Percentiles rank a stretch among this genome's conserved stretches.
phyloP scores from a whole-genome alignment of 2,797 vertebrate species.

The Setipinna tenuifilis region DNA sequence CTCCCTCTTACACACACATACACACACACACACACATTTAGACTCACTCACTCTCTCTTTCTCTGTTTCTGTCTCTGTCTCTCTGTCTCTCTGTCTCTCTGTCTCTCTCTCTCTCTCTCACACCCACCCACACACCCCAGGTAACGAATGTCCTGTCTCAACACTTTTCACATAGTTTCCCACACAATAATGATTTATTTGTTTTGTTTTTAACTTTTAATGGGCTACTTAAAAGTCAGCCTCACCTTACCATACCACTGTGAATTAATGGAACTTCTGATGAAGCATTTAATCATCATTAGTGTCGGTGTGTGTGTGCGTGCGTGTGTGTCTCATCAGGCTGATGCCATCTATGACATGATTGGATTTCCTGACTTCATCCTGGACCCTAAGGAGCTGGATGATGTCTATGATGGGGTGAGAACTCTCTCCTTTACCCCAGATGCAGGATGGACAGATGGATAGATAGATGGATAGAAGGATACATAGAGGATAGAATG shows the following conservation, averaged over 20 bases:
- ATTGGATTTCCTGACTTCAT: constrained; percentile 98
- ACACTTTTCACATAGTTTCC: neutral
- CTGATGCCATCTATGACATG: constrained; percentile 96
- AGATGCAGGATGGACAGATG: neutral
- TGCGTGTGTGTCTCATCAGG: constrained; percentile 69
- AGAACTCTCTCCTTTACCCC: constrained; percentile 53
- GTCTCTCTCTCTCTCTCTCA: neutral
- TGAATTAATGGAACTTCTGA: neutral
- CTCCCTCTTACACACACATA: too few relatives aligned
- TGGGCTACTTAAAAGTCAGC: neutral
- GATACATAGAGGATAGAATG: too few relatives aligned
- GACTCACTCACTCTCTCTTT: too few relatives aligned
- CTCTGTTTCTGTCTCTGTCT: too few relatives aligned
- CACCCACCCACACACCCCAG: neutral
- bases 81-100: neutral
- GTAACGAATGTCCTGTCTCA: neutral
- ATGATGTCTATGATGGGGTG: constrained; percentile 96
- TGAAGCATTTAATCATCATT: neutral
- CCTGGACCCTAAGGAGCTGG: constrained; percentile 91
- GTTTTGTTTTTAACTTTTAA: neutral
- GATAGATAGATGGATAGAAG: neutral
- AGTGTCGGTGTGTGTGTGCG: neutral
- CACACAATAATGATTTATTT: neutral
- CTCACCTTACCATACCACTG: neutral
- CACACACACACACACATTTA: neutral